Conservation (phyloP, 2,888 invertebrate species). For the Silvanus unidentatus region DNA sequence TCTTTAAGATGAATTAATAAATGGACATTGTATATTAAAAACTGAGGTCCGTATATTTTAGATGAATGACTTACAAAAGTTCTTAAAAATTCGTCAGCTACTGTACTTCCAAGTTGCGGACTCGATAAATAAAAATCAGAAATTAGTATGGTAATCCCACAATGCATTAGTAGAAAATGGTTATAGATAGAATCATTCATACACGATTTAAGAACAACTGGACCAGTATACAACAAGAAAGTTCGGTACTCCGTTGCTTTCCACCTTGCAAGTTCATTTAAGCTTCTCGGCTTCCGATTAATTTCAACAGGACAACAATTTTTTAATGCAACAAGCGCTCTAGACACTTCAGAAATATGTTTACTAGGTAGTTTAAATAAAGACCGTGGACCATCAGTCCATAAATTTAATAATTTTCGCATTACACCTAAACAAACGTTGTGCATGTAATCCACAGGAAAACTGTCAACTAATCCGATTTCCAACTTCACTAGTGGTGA, state of each 20-base stretch:
- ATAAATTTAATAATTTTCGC: background rate
- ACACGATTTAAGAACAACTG: constrained; percentile 4
- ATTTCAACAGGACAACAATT: constrained; percentile 5
- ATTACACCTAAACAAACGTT: constrained; percentile 5
- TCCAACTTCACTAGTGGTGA: constrained; percentile 16
- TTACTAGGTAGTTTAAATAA: background rate
- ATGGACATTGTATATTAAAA: constrained; percentile 9
- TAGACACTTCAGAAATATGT: background rate
- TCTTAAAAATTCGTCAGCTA: background rate
- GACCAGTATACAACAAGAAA: constrained; percentile 6
- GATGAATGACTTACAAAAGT: constrained; percentile 4
- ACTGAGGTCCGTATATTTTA: constrained; percentile 5
- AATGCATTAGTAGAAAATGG: constrained; percentile 7
- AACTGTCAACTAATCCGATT: background rate
- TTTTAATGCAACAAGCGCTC: no score
- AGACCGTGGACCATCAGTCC: constrained; percentile 3
- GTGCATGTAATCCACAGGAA: constrained; percentile 3
- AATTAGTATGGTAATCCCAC: constrained; percentile 6
- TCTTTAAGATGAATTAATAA: constrained; percentile 4
- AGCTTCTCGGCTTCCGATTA: constrained; percentile 4
- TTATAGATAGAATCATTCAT: constrained; percentile 2
- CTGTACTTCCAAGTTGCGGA: background rate
- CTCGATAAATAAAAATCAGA: background rate
- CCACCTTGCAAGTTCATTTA: constrained; percentile 4
- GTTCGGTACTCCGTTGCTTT: constrained; percentile 1